Evolutionary conservation across 2,797 vertebrate species (phyloP).

Genomic region (Sebastiscus tertius): DNA sequence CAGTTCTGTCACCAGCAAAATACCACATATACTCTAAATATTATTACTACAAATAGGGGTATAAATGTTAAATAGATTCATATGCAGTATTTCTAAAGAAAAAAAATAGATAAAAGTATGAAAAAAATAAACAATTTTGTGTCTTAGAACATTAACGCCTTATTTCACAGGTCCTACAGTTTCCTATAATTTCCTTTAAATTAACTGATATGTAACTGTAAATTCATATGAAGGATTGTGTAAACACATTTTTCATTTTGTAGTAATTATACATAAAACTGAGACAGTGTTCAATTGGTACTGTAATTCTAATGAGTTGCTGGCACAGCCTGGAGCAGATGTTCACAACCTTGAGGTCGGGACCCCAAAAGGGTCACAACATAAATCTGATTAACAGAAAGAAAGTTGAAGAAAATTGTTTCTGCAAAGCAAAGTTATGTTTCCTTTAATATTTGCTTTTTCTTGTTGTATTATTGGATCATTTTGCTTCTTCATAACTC

Average conservation of each 20-base stretch:
- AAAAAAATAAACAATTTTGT: too few relatives aligned
- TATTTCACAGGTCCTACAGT: not conserved
- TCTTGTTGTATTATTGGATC: not conserved
- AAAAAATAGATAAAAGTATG: not conserved
- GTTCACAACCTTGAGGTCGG: not conserved
- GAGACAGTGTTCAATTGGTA: not conserved
- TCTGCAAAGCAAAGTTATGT: not conserved
- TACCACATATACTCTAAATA: not conserved
- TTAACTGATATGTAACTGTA: not conserved
- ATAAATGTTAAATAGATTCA: not conserved
- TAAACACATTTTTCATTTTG: not conserved
- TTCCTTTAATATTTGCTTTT: not conserved
- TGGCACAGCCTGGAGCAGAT: not conserved
- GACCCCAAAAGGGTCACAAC: not conserved
- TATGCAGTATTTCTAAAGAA: not conserved
- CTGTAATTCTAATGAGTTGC: not conserved
- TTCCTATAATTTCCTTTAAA: not conserved
- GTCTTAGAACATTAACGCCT: fast-evolving
- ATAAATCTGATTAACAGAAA: not conserved
- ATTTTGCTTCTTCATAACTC: not conserved
- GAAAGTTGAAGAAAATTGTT: not conserved
- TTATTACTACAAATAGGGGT: not conserved
- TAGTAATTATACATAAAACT: not conserved
- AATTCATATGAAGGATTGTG: not conserved
- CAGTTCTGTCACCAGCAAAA: not conserved